A percentile compares a stretch with the other conserved stretches of the same genome.
These are phyloP conservation scores for Atta colombica DNA, from an alignment of 1,140 invertebrate species.

Conservation along the genomic window DNA sequence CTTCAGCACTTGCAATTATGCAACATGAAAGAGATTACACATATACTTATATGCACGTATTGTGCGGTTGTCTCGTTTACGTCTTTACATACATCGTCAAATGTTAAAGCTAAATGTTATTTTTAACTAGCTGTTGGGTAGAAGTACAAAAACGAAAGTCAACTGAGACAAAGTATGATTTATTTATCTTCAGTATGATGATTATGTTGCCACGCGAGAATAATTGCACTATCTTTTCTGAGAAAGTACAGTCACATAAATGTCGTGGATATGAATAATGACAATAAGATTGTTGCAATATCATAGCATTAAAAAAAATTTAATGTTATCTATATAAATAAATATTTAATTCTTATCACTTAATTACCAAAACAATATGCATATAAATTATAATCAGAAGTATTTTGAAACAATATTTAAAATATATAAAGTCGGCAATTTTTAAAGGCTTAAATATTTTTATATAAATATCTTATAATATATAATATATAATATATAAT, in stretches of 20 bases:
- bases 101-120: neutral
- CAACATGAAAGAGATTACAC: conserved; percentile 51
- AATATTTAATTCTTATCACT: neutral
- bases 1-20: conserved; percentile 35
- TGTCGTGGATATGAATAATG: neutral
- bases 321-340: neutral
- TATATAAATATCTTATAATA: neutral
- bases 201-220: neutral
- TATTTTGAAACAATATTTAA: neutral
- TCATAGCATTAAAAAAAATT: neutral
- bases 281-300: neutral
- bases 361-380: neutral
- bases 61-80: conserved; percentile 9
- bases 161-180: neutral
- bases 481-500: neutral
- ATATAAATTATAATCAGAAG: neutral
- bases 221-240: neutral
- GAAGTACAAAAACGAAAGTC: neutral
- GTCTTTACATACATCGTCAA: neutral
- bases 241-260: neutral
- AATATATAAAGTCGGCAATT: neutral
- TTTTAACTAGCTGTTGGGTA: too few species aligned
- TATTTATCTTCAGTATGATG: neutral
- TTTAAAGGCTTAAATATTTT: conserved; percentile 28
- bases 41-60: neutral